A percentile compares a stretch with the other conserved stretches of the same genome.
phyloP scores from a whole-genome alignment of 64 coral and sea anemone species.

The Hydrozoanthus tunicans region DNA sequence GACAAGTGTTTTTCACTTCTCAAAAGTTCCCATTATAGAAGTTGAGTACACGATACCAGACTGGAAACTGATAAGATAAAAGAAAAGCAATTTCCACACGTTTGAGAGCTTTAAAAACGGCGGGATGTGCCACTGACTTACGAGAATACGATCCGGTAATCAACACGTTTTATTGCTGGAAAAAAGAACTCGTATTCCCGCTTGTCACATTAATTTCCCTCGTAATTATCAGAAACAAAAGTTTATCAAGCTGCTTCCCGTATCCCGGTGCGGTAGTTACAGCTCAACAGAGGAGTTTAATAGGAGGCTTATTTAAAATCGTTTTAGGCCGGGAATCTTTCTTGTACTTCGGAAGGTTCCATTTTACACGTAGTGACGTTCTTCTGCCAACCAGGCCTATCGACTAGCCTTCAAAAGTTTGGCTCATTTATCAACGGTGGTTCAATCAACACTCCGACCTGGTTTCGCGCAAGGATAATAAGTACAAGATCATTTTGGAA shows the following conservation, averaged over 20 bases:
- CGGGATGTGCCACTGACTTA: not conserved
- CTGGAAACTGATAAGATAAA: not conserved
- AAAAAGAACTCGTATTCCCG: not conserved
- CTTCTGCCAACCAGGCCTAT: not conserved
- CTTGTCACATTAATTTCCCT: not conserved
- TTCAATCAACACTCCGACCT: constrained; percentile 7
- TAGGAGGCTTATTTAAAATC: not conserved
- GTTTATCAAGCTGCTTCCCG: not conserved
- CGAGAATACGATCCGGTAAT: not conserved
- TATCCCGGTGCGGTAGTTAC: not conserved
- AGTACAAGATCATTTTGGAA: constrained; percentile 8
- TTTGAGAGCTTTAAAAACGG: not conserved
- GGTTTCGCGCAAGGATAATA: constrained; percentile 24
- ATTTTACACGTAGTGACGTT: not conserved
- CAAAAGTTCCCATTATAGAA: not conserved
- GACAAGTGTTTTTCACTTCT: constrained; percentile 21
- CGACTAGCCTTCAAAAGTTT: not conserved
- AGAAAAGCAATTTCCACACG: not conserved
- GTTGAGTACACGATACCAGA: no score
- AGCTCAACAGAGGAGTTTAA: not conserved
- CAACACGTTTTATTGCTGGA: not conserved
- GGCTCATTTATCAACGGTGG: not conserved
- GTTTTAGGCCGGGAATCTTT: not conserved
- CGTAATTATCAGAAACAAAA: constrained; percentile 12
- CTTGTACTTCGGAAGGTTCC: not conserved